Percentiles rank a stretch among this genome's conserved stretches.
Conservation (phyloP, 2,797 vertebrate species). For the Rhabdophis nuchalis region DNA sequence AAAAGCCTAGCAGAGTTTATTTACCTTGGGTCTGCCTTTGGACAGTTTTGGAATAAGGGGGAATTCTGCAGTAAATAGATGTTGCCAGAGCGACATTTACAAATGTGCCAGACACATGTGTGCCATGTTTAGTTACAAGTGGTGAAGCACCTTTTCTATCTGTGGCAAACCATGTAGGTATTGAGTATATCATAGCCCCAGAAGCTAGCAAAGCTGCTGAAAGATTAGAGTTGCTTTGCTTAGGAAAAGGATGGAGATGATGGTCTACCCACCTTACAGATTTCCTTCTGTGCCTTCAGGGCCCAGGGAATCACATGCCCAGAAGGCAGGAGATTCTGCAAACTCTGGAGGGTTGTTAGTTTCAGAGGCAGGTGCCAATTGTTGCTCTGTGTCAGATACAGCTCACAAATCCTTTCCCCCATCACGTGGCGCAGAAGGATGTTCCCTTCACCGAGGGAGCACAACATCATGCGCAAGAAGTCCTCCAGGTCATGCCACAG, state of each 20-base stretch:
- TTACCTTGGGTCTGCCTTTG: not conserved
- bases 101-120: not conserved
- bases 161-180: not conserved
- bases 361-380: slow-evolving; percentile 56
- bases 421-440: slow-evolving; percentile 59
- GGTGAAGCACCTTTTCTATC: not conserved
- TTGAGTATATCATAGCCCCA: not conserved
- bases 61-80: not conserved
- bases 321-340: slow-evolving; percentile 56
- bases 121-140: not conserved
- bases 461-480: slow-evolving; percentile 53
- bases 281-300: slow-evolving; percentile 66
- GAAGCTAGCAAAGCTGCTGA: not conserved
- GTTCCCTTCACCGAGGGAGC: slow-evolving; percentile 48
- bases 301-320: slow-evolving; percentile 70
- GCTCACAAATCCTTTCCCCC: slow-evolving; percentile 62
- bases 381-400: slow-evolving; percentile 57
- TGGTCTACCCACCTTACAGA: slow-evolving; percentile 67
- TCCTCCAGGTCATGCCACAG: slow-evolving; percentile 72
- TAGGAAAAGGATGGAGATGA: not conserved
- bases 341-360: slow-evolving; percentile 44
- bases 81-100: not conserved
- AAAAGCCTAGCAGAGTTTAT: not conserved
- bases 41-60: not conserved
- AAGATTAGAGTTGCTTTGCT: not conserved